Base-by-base conservation (phyloP, 2,797 vertebrate species). In the Luscinia luscinia region DNA sequence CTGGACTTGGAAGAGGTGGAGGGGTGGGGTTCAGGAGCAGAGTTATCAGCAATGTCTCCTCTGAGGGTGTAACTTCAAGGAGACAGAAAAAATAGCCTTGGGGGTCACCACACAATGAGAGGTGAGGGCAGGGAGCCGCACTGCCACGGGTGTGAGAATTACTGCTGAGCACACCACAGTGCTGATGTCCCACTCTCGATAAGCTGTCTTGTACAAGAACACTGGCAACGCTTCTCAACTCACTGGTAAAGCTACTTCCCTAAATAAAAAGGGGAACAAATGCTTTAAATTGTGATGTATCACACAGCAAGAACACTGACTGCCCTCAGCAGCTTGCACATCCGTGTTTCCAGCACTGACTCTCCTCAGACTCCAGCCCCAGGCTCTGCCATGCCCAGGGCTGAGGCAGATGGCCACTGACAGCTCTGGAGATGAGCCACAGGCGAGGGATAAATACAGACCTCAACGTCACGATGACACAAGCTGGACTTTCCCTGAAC, bases 341-440 rank as follows among this genome's bases (percentile, higher is more conserved):
- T 41, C 58, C 16, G 1, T 28, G 82, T 64, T 45, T 49, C 64
- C 77, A 85, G 68, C 76, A 49, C 2, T 0, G 1, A 68, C 16
- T 38, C 84, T 87, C 69, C 74, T 14, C 62, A 1, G 12, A 63
- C 36, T 5, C 28, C 91, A 74, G 78, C 62, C 67, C 30, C 57
- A 32, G 57, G 84, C 51, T 32, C 63, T 17, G 58, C 1, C 0
- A 1, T 2, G 23, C 17, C 3, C 7, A 40, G 54, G 54, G 32
- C 57, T 9, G 16, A 87, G 49, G 86, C 92, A 89, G 67, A 90
- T 54, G 80, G 88, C 15, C 81, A 87, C 57, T 66, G 72, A 89
- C 0, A 0, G 20, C 27, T 73, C 74, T 49, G 52, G 77, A 92
- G 32, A 38, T 0, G 1, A 49, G 66, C 73, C 90, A 82, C 63